A percentile compares a stretch with the other conserved stretches of the same genome.
Conservation (phyloP, 2,888 invertebrate genomes). For the Phymatocera aterrima region DNA sequence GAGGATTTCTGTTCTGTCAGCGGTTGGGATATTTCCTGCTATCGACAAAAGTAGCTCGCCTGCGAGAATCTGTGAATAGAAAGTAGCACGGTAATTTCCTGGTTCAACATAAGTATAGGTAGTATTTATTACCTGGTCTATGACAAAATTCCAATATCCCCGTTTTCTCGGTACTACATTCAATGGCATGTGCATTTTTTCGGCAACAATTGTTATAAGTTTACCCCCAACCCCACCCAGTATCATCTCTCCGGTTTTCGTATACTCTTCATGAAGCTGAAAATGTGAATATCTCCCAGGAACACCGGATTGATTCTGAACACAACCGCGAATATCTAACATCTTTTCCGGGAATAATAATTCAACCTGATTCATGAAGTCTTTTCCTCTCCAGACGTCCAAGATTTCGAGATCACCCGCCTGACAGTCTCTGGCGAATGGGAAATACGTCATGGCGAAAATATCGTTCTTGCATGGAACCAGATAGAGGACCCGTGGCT, state of each 20-base stretch:
- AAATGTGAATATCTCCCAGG: background rate
- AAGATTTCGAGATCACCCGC: conserved; percentile 3
- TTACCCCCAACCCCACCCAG: background rate
- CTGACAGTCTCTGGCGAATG: conserved; percentile 19
- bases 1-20: background rate
- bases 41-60: background rate
- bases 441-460: conserved; percentile 3
- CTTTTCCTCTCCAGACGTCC: background rate
- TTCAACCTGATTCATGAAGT: background rate
- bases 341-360: conserved; percentile 21
- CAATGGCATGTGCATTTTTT: conserved; percentile 22
- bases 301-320: background rate
- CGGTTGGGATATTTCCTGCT: background rate
- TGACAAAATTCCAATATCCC: background rate
- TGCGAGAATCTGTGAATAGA: background rate
- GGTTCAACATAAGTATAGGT: background rate
- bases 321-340: conserved; percentile 1
- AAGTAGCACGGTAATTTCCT: background rate
- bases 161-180: background rate
- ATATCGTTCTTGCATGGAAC: conserved; percentile 17
- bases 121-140: background rate
- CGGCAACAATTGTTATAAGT: background rate
- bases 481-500: background rate
- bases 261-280: background rate
- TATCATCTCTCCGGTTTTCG: conserved; percentile 4